phyloP scores from a whole-genome alignment of 1,140 invertebrate genomes.

The Zaprionus kolodkinae region DNA sequence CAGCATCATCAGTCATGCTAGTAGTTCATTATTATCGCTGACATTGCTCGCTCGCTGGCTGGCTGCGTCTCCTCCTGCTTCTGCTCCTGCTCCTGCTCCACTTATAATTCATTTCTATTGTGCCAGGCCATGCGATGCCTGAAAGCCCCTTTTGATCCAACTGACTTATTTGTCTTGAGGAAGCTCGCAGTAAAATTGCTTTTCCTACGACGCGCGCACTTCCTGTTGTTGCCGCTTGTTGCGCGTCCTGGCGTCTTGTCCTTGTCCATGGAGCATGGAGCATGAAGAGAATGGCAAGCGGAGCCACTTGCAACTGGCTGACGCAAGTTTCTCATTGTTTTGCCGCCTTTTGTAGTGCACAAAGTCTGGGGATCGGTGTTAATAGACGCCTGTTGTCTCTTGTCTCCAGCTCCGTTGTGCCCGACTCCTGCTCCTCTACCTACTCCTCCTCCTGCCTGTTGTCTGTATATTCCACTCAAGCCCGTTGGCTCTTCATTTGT shows the following conservation, averaged over 20 bases:
- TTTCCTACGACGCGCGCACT: constrained; percentile 75
- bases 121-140: constrained; percentile 61
- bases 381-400: constrained; percentile 70
- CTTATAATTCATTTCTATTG: constrained; percentile 83
- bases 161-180: constrained; percentile 83
- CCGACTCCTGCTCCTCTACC: background rate
- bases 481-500: constrained; percentile 75
- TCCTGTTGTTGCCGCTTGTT: constrained; percentile 67
- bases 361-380: constrained; percentile 73
- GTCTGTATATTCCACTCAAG: constrained; percentile 16
- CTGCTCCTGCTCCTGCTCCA: constrained; percentile 18
- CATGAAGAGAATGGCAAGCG: background rate
- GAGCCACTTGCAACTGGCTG: constrained; percentile 46
- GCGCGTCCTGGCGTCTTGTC: constrained; percentile 17
- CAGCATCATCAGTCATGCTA: constrained; percentile 77
- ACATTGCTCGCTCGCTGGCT: constrained; percentile 37
- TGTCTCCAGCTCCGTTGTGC: constrained; percentile 25
- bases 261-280: too few relatives aligned
- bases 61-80: background rate
- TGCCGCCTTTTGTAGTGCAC: constrained; percentile 53
- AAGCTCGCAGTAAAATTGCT: constrained; percentile 83
- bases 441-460: background rate
- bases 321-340: constrained; percentile 77
- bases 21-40: constrained; percentile 81
- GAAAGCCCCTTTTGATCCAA: constrained; percentile 82